Conservation (phyloP, 2,888 invertebrate genomes). For the Steinernema carpocapsae region DNA sequence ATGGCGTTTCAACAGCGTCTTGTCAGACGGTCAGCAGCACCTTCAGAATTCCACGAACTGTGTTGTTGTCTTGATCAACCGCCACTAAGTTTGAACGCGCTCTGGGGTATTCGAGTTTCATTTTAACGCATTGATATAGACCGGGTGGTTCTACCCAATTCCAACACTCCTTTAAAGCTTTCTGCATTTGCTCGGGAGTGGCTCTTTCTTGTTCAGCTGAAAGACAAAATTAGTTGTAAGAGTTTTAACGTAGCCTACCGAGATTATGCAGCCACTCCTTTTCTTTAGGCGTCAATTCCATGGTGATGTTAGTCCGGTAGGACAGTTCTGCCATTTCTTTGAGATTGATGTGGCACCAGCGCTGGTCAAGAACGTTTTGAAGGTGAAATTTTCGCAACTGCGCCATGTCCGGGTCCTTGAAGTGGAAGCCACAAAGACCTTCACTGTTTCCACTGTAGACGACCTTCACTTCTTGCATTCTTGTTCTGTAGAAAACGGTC, state of each 20-base stretch:
- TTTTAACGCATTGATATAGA: not conserved
- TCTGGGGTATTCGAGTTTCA: not conserved
- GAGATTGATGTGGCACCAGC: not conserved
- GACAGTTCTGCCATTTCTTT: not conserved
- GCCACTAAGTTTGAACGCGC: not conserved
- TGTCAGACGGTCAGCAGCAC: not conserved
- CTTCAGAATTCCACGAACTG: not conserved
- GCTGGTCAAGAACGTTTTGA: not conserved
- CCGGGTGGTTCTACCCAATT: not conserved
- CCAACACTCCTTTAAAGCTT: not conserved
- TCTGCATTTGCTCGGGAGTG: not conserved
- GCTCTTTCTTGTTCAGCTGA: not conserved
- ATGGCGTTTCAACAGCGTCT: not conserved
- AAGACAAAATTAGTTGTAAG: not conserved
- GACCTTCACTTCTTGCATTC: not conserved
- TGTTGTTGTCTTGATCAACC: not conserved
- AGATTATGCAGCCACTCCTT: not conserved
- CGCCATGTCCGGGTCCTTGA: not conserved
- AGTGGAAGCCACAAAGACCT: not conserved
- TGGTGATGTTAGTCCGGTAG: not conserved
- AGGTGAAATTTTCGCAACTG: not conserved
- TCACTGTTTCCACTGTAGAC: not conserved
- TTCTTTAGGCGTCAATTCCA: not conserved
- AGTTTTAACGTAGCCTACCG: not conserved
- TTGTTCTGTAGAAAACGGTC: not conserved